These are phyloP conservation scores for Plotosus lineatus DNA, from an alignment of 2,113 vertebrate species.

Conservation along the genomic window DNA sequence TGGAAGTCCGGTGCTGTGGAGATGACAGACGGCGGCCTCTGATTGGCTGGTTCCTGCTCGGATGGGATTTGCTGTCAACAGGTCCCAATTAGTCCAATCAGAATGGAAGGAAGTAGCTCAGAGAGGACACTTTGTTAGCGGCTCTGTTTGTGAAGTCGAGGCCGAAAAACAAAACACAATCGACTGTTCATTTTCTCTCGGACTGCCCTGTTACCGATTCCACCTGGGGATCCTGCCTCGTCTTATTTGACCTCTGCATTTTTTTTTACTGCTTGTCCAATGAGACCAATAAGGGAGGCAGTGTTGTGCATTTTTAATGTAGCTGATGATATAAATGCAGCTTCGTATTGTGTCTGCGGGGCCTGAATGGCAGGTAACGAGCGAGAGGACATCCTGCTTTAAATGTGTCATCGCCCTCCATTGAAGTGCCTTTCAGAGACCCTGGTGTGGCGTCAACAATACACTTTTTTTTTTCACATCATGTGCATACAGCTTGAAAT, in stretches of 20 bases:
- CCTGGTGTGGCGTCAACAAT: background rate
- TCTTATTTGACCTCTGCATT: constrained; percentile 43
- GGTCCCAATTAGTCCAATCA: constrained; percentile 81
- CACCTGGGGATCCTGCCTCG: constrained; percentile 56
- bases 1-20: constrained; percentile 71
- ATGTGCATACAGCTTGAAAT: background rate
- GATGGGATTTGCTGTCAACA: constrained; percentile 82
- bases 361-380: constrained; percentile 64
- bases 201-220: constrained; percentile 53
- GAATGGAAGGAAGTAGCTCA: constrained; percentile 77
- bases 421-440: constrained; percentile 39
- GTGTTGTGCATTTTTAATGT: constrained; percentile 70
- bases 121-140: constrained; percentile 79
- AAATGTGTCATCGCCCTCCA: constrained; percentile 70
- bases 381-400: constrained; percentile 66
- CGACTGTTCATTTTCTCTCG: constrained; percentile 64
- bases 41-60: constrained; percentile 78
- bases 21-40: constrained; percentile 75
- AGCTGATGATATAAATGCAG: constrained; percentile 75
- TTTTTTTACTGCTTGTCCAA: constrained; percentile 56
- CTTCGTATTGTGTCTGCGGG: constrained; percentile 60
- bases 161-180: constrained; percentile 77
- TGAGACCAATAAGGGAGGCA: constrained; percentile 49
- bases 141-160: constrained; percentile 75
- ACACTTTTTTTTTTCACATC: background rate